Evolutionary conservation across 2,888 invertebrate genomes (phyloP).

Genomic region (Notodonta dromedarius): DNA sequence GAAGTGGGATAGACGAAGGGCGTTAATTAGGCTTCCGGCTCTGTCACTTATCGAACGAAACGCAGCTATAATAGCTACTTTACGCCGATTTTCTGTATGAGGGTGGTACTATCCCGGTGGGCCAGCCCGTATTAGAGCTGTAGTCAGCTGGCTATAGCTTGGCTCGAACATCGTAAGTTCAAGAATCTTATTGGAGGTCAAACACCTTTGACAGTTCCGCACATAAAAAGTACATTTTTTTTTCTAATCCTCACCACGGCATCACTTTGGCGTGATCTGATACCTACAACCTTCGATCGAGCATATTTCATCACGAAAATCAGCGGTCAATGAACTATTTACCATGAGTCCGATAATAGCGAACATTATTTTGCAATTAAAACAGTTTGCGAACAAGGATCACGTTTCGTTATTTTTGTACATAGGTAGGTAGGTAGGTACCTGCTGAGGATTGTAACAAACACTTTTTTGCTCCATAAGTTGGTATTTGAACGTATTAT

Average conservation of each 20-base stretch:
- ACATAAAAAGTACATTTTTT: constrained; percentile 47
- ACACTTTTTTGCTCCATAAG: constrained; percentile 46
- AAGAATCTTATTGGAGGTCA: constrained; percentile 52
- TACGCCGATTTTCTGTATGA: too few species aligned
- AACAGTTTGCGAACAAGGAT: constrained; percentile 36
- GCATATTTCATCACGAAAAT: constrained; percentile 65
- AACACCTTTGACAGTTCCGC: constrained; percentile 60
- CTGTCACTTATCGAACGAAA: too few species aligned
- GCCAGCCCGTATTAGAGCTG: too few species aligned
- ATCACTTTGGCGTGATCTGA: constrained; percentile 61
- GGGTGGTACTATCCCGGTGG: too few species aligned
- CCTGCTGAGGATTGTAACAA: constrained; percentile 34
- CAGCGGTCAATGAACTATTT: constrained; percentile 63
- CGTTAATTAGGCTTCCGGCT: too few species aligned
- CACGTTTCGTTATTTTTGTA: constrained; percentile 25
- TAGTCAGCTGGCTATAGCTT: too few species aligned
- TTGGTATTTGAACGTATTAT: constrained; percentile 30
- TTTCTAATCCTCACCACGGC: constrained; percentile 47
- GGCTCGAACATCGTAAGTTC: constrained; percentile 23
- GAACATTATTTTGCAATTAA: constrained; percentile 43
- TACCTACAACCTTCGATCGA: constrained; percentile 67
- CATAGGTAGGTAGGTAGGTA: constrained; percentile 6
- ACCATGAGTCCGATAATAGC: constrained; percentile 42
- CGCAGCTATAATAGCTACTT: too few species aligned
- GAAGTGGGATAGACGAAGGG: too few species aligned